Base-by-base conservation (phyloP, 2,797 vertebrate genomes). In the Cetoscarus ocellatus region DNA sequence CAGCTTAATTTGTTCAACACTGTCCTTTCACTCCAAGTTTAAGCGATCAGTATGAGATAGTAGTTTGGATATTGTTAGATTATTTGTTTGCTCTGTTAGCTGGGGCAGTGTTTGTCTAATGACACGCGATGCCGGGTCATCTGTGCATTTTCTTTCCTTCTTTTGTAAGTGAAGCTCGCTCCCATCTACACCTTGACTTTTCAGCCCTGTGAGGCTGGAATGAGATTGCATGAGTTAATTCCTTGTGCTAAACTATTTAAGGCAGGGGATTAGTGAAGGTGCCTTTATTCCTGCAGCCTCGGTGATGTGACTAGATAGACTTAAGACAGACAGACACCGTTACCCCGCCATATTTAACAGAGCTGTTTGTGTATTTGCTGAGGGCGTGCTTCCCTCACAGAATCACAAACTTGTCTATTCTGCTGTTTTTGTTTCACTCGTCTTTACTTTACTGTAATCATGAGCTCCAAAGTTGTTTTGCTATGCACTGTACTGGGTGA, bases 241-340 rank as follows among this genome's bases (percentile, higher is more conserved):
- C 91, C 89, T 88, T 85, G 84, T 85, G 71, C 92, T 93, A 82
- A 88, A 91, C 93, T 92, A 93, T 94, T 94, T 93, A 92, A 90
- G 87, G 89, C 52, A 36, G 44, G 38, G 73, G 91, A 92, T 94
- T 93, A 94, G 71, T 44, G 35, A 91, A 90, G 79, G 78, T 86
- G 83, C 69, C 82, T 88, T 77, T 79, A 77, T 90, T 85, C 78
- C 74, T 69, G 49, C 79, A 52, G 65, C 51, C 73, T 65, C 58
- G 72, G 69, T 67, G 77, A 87, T 87, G 83, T 82, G 71, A 71
- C 83, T 9, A 53, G 11, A 18, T 77, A 11, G 73, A 84, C 75
- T 81, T 80, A 78, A 73, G 67, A 61, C 55, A 52, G 62, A 48
- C 13, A 12, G 59, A 48, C 44, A 34, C 65, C 50, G 57, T 49